phyloP scores from a whole-genome alignment of 2,888 invertebrate species.

The Trissolcus japonicus region DNA sequence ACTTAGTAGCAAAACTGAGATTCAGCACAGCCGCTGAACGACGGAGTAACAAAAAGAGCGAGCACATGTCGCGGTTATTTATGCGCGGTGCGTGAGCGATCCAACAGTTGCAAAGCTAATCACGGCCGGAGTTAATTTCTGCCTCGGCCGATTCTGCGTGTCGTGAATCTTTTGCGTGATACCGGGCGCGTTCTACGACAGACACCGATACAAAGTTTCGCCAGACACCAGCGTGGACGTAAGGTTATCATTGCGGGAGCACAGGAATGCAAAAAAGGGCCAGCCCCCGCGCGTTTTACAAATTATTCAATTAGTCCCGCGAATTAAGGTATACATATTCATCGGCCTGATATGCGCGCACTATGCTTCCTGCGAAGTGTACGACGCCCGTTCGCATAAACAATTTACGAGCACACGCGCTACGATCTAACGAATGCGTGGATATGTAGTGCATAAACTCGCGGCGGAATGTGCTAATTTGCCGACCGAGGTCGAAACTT shows the following conservation, averaged over 20 bases:
- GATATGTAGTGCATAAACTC: slow-evolving; percentile 56
- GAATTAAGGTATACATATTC: slow-evolving; percentile 77
- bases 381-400: slow-evolving; percentile 70
- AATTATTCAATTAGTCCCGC: slow-evolving; percentile 77
- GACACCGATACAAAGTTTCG: slow-evolving; percentile 19
- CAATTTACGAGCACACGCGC: slow-evolving; percentile 67
- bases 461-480: slow-evolving; percentile 55
- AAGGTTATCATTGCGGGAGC: slow-evolving; percentile 62
- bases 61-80: slow-evolving; percentile 18
- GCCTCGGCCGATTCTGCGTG: slow-evolving; percentile 14
- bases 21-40: not conserved
- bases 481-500: slow-evolving; percentile 55
- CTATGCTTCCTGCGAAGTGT: slow-evolving; percentile 61
- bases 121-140: slow-evolving; percentile 30
- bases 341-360: slow-evolving; percentile 70
- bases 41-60: not conserved
- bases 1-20: too few species aligned
- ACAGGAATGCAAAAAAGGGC: slow-evolving; percentile 55
- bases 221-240: slow-evolving; percentile 29
- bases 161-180: slow-evolving; percentile 43
- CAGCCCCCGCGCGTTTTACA: slow-evolving; percentile 72
- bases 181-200: slow-evolving; percentile 43
- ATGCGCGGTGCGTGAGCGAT: slow-evolving; percentile 23
- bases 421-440: slow-evolving; percentile 69
- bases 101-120: slow-evolving; percentile 30